Percentiles rank a stretch among this genome's conserved stretches.
Conservation (phyloP, 2,888 invertebrate species). For the Silvanus unidentatus region DNA sequence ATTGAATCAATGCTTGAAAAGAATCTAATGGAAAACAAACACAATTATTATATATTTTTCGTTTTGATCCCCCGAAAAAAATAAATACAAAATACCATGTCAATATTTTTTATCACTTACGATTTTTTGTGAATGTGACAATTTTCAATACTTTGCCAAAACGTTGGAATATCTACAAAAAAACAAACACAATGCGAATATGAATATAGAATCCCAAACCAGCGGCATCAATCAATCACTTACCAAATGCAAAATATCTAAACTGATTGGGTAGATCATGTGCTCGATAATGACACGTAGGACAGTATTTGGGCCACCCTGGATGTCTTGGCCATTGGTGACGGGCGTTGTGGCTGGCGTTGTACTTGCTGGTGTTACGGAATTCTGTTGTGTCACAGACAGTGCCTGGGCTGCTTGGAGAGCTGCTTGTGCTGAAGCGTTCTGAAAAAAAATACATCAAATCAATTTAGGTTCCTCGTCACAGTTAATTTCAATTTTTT, state of each 20-base stretch:
- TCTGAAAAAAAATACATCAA: conserved; percentile 59
- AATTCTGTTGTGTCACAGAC: conserved; percentile 56
- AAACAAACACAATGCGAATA: conserved; percentile 19
- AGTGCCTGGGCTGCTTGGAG: conserved; percentile 80
- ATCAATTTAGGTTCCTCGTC: conserved; percentile 2
- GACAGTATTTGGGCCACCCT: conserved; percentile 92
- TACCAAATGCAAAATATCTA: conserved; percentile 91
- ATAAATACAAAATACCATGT: background rate
- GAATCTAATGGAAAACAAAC: conserved; percentile 64
- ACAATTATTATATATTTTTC: background rate
- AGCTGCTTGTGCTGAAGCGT: conserved; percentile 77
- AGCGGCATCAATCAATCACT: too few relatives aligned
- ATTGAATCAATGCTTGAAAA: conserved; percentile 98
- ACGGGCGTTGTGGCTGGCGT: conserved; percentile 50
- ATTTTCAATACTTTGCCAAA: conserved; percentile 99
- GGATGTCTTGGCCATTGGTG: conserved; percentile 60
- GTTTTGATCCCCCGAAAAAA: too few relatives aligned
- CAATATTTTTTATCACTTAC: conserved; percentile 60
- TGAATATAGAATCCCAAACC: background rate
- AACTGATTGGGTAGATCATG: conserved; percentile 95
- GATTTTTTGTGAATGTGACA: conserved; percentile 99
- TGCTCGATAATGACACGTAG: conserved; percentile 98
- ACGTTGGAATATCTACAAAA: conserved; percentile 90
- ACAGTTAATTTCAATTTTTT: background rate
- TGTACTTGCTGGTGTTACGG: conserved; percentile 60